Evolutionary conservation across 2,888 invertebrate species (phyloP), one percentile per base, ranked within the genome.

Genomic region (Augochlorella aurata): DNA sequence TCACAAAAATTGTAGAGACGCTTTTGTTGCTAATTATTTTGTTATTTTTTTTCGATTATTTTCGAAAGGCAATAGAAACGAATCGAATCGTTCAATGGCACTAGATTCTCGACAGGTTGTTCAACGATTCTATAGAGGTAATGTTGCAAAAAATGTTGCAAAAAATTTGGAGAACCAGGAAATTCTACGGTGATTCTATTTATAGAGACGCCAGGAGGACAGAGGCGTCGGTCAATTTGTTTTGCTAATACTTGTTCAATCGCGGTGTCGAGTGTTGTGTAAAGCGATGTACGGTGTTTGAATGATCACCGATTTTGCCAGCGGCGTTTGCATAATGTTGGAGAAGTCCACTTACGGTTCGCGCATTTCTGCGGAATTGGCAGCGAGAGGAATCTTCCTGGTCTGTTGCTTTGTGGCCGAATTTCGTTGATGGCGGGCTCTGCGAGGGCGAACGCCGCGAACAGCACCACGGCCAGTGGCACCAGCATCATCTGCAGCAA

Each of bases 341-440:
- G 66, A 29, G 50, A 66, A 67, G 2, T 74, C 44, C 83, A 97
- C 97, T 97, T 95, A 98, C 97, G 96, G 94, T 95, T 96, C 85
- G 97, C 95, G 94, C 98, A 98, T 95, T 98, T 98, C 93, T 96
- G 95, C 83, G 97, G 95, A 84, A 95, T 95, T 67, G 98, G 98
- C 88, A 98, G 95, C 71, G 97, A 96, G 86, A 98, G 95, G 94
- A 98, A 97, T 90, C 98, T 95, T 91, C 97, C 97, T 18, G 97
- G 97, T 93, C 97, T 96, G 91, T 96, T 96, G 82, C 95, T 95
- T 91, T 96, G 96, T 85, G 96, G 96, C 88, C 95, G 93, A 84
- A 94, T 94, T 94, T 95, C 94, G 86, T 94, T 95, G 91, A 95
- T 94, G 74, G 95, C 95, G 75, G 95, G 95, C 77, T 93, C 91